Percentiles rank a stretch among this genome's conserved stretches.
phyloP scores from a whole-genome alignment of 2,797 vertebrate genomes.

The Peromyscus nudipes region DNA sequence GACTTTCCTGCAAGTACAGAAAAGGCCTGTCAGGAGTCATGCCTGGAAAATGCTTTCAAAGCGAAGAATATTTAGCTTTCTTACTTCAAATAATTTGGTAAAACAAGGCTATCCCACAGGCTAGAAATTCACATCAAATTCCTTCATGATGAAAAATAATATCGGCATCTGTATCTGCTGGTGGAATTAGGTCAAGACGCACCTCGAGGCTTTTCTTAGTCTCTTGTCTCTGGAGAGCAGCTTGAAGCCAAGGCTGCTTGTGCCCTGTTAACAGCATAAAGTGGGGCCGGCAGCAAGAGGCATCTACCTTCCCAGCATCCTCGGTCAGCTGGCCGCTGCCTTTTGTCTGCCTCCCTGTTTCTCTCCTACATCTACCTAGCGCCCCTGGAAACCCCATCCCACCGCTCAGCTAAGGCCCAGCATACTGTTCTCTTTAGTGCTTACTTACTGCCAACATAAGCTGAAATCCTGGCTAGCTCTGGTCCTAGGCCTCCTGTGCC shows the following conservation, averaged over 20 bases:
- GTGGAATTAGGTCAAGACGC: slow-evolving; percentile 46
- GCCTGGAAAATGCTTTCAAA: slow-evolving; percentile 36
- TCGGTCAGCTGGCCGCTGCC: background rate
- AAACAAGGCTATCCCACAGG: slow-evolving; percentile 10
- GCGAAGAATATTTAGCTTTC: slow-evolving; percentile 38
- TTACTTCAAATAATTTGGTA: slow-evolving; percentile 47
- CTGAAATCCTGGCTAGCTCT: background rate
- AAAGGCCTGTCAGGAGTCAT: slow-evolving; percentile 21
- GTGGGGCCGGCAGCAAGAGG: background rate
- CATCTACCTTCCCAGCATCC: background rate
- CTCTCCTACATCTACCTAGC: background rate
- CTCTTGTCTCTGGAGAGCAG: slow-evolving; percentile 37
- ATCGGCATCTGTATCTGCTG: slow-evolving; percentile 8
- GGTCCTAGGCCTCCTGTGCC: background rate
- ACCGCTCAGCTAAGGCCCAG: background rate
- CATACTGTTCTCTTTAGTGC: background rate
- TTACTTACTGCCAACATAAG: background rate
- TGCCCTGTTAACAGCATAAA: background rate
- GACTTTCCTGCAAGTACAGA: slow-evolving; percentile 50
- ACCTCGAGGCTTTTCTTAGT: slow-evolving; percentile 1
- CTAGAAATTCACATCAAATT: slow-evolving; percentile 43
- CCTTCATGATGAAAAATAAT: background rate
- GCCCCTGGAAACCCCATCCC: background rate
- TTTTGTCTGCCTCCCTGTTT: background rate
- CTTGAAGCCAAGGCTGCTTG: background rate